phyloP scores from a whole-genome alignment of 2,888 invertebrate species.

The Drosophila barbarae region DNA sequence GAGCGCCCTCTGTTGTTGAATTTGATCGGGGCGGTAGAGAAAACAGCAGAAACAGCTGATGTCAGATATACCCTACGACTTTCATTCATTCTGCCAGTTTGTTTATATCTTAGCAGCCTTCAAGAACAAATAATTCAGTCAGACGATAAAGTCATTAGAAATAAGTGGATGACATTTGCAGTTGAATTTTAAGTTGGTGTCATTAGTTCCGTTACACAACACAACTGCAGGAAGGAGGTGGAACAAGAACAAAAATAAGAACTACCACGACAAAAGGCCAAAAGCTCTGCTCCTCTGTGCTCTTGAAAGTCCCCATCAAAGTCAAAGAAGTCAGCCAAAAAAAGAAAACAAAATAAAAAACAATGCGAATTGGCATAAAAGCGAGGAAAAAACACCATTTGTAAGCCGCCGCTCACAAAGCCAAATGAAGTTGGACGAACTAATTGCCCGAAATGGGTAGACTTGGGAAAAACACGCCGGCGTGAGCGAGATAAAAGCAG shows the following conservation, averaged over 20 bases:
- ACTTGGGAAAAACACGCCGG: conserved; percentile 40
- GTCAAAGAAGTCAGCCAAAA: conserved; percentile 45
- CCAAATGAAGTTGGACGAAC: conserved; percentile 44
- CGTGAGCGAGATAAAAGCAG: conserved; percentile 45
- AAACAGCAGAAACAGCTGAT: too few relatives aligned
- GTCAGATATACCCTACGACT: too few relatives aligned
- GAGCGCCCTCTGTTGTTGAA: too few relatives aligned
- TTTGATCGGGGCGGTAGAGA: too few relatives aligned
- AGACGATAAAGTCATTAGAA: conserved; percentile 30
- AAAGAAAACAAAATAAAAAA: not conserved
- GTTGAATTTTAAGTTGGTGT: conserved; percentile 20
- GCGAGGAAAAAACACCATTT: not conserved
- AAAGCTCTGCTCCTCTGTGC: conserved; percentile 21
- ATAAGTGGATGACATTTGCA: conserved; percentile 27
- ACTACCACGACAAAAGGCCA: not conserved
- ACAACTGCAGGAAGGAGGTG: conserved; percentile 11
- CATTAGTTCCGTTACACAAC: conserved; percentile 14
- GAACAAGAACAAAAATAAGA: not conserved
- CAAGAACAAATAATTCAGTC: conserved; percentile 18
- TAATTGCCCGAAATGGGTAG: conserved; percentile 42
- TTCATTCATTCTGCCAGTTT: too few relatives aligned
- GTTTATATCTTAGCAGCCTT: too few relatives aligned
- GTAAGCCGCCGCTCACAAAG: conserved; percentile 5
- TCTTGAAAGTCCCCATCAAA: conserved; percentile 29
- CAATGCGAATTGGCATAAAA: conserved; percentile 22